These are phyloP conservation scores for Ctenomys sociabilis DNA, from an alignment of 2,113 vertebrate species.

Conservation along the genomic window DNA sequence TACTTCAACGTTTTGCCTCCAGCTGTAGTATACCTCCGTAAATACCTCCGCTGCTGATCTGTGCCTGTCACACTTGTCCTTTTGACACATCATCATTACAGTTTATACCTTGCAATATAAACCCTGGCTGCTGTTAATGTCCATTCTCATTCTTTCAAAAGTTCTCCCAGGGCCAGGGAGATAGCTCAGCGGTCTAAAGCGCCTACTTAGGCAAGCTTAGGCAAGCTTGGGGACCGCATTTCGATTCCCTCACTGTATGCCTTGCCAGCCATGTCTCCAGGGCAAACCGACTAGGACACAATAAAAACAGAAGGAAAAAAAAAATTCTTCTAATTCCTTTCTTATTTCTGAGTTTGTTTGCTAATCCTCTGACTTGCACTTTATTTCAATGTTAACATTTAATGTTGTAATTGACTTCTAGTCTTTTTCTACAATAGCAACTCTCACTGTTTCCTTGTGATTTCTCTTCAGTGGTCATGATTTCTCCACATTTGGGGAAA, in stretches of 20 bases:
- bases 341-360: background rate
- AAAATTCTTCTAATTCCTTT: background rate
- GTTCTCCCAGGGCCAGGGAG: background rate
- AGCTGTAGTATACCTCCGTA: conserved; percentile 9
- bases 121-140: background rate
- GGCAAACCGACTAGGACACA: too few relatives aligned
- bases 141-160: background rate
- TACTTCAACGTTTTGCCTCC: conserved; percentile 42
- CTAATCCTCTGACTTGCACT: background rate
- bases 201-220: too few relatives aligned
- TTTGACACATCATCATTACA: conserved; percentile 21
- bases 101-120: background rate
- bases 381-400: background rate
- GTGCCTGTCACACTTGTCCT: conserved; percentile 60
- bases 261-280: too few relatives aligned
- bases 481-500: background rate
- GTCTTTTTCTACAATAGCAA: background rate
- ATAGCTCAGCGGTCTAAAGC: too few relatives aligned
- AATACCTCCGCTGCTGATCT: conserved; percentile 27
- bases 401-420: background rate
- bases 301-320: background rate
- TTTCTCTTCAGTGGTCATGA: background rate
- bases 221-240: too few relatives aligned
- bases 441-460: background rate
- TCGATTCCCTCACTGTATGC: too few relatives aligned